phyloP scores from a whole-genome alignment of 2,797 vertebrate genomes.

The Gila robusta region DNA sequence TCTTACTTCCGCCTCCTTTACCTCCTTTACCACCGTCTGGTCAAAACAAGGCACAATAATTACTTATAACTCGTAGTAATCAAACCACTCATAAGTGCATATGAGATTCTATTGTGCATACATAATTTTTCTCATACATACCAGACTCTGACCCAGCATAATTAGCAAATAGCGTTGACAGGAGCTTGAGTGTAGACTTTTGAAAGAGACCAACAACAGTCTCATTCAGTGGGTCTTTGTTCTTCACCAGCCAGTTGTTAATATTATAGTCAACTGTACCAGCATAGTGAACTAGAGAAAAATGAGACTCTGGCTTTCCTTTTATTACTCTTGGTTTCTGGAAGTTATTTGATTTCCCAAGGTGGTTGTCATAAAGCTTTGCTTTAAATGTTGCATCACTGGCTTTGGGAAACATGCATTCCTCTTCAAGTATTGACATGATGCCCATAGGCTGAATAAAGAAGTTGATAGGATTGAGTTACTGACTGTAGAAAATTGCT shows the following conservation, averaged over 20 bases:
- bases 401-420: slow-evolving; percentile 95
- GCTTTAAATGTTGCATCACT: slow-evolving; percentile 84
- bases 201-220: slow-evolving; percentile 85
- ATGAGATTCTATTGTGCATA: background rate
- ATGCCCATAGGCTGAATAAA: slow-evolving; percentile 84
- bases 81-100: slow-evolving; percentile 35
- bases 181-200: slow-evolving; percentile 83
- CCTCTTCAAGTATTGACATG: slow-evolving; percentile 95
- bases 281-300: slow-evolving; percentile 82
- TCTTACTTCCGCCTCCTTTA: slow-evolving; percentile 76
- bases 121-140: slow-evolving; percentile 54
- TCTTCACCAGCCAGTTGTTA: slow-evolving; percentile 84
- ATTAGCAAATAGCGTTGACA: slow-evolving; percentile 79
- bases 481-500: background rate
- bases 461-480: slow-evolving; percentile 7
- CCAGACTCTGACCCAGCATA: slow-evolving; percentile 79
- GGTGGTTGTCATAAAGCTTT: slow-evolving; percentile 86
- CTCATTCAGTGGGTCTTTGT: slow-evolving; percentile 87
- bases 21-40: slow-evolving; percentile 66
- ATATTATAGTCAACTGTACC: slow-evolving; percentile 89
- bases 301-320: slow-evolving; percentile 86
- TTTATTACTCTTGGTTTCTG: slow-evolving; percentile 85
- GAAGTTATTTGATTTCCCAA: slow-evolving; percentile 85
- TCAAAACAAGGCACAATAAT: background rate
- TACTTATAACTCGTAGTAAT: background rate